Evolutionary conservation across 2,113 vertebrate species (phyloP), one percentile per base, ranked within the genome.

Genomic region (Leucopsar rothschildi): DNA sequence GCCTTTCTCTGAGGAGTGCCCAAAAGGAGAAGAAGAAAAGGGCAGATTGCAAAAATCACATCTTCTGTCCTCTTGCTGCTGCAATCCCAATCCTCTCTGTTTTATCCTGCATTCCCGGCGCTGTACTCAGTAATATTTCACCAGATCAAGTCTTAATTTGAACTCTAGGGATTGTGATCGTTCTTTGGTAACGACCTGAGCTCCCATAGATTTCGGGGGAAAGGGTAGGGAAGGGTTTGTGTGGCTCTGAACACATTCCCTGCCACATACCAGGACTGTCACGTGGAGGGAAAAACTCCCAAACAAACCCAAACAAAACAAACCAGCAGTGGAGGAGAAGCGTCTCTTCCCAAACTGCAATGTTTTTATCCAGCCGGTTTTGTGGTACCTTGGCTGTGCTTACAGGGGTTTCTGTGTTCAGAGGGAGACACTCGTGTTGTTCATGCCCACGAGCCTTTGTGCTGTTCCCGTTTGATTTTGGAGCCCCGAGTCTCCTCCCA

Each of bases 51-150:
- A 11, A 39, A 11, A 39, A 31, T 1, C 7, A 5, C 18, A 1
- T 1, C 7, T 11, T 0, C 14, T 23, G 7, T 31, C 24, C 10
- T 29, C 15, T 4, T 14, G 42, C 31, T n/a, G 50, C 44, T 50
- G 12, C 5, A 14, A 1, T 16, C 11, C 16, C 37, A 2, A 0
- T 7, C 25, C 17, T 37, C 18, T 9, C 37, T 22, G 68, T 25
- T 11, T 31, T 50, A 1, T 25, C 9, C 1, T 3, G 3, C 4
- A 0, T 13, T 47, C 9, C 5, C 20, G 3, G 50, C 10, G 4
- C 39, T 18, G n/a, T 5, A 8, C 15, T n/a, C 57, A 9, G 61
- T 0, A 4, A 2, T 66, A 10, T 9, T 39, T 21, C 59, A 11
- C 57, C 5, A 15, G 29, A 35, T 1, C 13, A 44, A 55, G 39